Evolutionary conservation across 2,888 invertebrate genomes (phyloP).

Genomic region (Nephrocerus scutellatus): DNA sequence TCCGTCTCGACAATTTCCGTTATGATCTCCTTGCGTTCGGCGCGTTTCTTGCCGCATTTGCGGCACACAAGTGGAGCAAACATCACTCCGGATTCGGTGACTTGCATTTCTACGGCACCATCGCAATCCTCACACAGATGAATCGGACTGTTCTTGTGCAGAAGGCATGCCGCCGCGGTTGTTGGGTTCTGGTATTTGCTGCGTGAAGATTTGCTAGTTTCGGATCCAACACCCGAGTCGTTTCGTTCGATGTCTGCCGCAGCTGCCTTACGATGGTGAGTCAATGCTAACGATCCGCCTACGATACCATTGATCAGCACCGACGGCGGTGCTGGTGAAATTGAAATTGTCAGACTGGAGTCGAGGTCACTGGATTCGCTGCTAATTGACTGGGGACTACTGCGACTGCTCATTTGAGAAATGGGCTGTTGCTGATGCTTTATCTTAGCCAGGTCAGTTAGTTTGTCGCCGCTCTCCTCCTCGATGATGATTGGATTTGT

Average conservation of each 20-base stretch:
- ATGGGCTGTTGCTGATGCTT: conserved; percentile 25
- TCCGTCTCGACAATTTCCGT: conserved; percentile 94
- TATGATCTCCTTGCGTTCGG: conserved; percentile 88
- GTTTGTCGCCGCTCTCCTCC: conserved; percentile 57
- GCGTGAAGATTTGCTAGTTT: conserved; percentile 80
- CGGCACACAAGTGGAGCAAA: conserved; percentile 77
- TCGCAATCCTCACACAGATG: conserved; percentile 83
- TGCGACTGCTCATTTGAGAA: conserved; percentile 59
- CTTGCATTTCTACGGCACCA: conserved; percentile 66
- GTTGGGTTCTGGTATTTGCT: conserved; percentile 62
- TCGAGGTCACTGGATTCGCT: conserved; percentile 82
- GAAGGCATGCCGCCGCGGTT: conserved; percentile 30
- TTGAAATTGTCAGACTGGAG: conserved; percentile 54
- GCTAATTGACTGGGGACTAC: conserved; percentile 71
- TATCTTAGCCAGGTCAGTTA: conserved; percentile 51
- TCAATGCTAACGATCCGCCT: conserved; percentile 14
- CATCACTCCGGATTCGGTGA: conserved; percentile 63
- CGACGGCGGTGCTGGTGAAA: conserved; percentile 37
- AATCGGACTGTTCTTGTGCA: conserved; percentile 56
- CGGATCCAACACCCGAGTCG: conserved; percentile 88
- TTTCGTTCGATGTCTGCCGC: conserved; percentile 76
- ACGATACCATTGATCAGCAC: conserved; percentile 24
- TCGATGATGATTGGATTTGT: conserved; percentile 51
- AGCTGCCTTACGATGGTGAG: conserved; percentile 45
- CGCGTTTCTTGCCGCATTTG: conserved; percentile 79